These are phyloP conservation scores for Parelbella ahira DNA, from an alignment of 2,888 invertebrate species.

Conservation along the genomic window DNA sequence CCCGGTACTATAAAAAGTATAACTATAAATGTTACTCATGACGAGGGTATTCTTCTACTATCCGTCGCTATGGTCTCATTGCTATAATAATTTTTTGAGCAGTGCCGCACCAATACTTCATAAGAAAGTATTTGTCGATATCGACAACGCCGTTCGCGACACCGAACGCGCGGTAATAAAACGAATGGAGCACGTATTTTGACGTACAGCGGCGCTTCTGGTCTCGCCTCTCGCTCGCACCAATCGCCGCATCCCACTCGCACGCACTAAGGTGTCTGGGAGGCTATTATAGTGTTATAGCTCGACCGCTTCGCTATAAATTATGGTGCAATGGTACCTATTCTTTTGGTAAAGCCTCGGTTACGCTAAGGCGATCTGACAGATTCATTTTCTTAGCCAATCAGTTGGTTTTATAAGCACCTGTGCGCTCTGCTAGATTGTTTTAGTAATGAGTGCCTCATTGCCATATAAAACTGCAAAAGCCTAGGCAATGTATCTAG, in stretches of 20 bases:
- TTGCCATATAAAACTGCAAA: no score
- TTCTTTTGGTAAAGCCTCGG: slow-evolving; percentile 59
- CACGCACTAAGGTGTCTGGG: slow-evolving; percentile 65
- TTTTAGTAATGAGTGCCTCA: slow-evolving; percentile 11
- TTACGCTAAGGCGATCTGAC: slow-evolving; percentile 54
- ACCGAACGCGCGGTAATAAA: slow-evolving; percentile 62
- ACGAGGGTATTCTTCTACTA: no score
- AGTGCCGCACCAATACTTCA: no score
- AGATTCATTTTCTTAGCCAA: slow-evolving; percentile 46
- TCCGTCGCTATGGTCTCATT: no score
- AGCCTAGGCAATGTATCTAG: no score
- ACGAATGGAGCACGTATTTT: slow-evolving; percentile 81
- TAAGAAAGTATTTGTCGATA: slow-evolving; percentile 41
- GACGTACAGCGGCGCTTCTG: slow-evolving; percentile 81
- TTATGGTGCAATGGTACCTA: slow-evolving; percentile 74
- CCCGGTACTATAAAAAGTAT: no score
- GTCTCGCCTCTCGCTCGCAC: slow-evolving; percentile 54
- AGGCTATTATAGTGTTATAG: slow-evolving; percentile 73
- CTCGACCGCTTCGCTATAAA: slow-evolving; percentile 69
- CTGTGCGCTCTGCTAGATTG: slow-evolving; percentile 13
- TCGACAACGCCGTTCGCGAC: slow-evolving; percentile 38
- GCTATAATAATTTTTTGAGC: no score
- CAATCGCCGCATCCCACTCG: slow-evolving; percentile 47
- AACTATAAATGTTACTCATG: no score
- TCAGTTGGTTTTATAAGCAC: slow-evolving; percentile 20